A percentile compares a stretch with the other conserved stretches of the same genome.
Conservation (phyloP, 2,888 invertebrate genomes). For the Oxyscelio sp. region DNA sequence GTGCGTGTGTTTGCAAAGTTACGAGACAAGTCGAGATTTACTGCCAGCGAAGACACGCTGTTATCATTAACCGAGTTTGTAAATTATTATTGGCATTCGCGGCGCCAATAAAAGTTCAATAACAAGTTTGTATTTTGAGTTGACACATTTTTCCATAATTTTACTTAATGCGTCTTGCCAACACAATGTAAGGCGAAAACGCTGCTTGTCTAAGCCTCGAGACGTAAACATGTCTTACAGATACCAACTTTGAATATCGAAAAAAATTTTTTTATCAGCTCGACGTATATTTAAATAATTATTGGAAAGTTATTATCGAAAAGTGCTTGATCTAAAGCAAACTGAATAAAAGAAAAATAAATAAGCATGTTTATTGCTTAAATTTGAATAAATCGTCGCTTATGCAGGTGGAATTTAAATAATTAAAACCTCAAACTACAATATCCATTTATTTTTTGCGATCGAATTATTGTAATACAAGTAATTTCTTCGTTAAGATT, state of each 20-base stretch:
- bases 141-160: slow-evolving; percentile 58
- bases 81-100: slow-evolving; percentile 60
- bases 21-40: slow-evolving; percentile 66
- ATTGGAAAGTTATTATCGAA: slow-evolving; percentile 22
- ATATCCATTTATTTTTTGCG: background rate
- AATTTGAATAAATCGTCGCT: slow-evolving; percentile 16
- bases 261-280: slow-evolving; percentile 12
- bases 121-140: slow-evolving; percentile 59
- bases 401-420: background rate
- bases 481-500: slow-evolving; percentile 4
- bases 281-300: slow-evolving; percentile 22
- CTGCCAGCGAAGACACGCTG: slow-evolving; percentile 54
- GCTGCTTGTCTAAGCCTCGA: slow-evolving; percentile 8
- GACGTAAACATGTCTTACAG: background rate
- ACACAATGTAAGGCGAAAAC: slow-evolving; percentile 33
- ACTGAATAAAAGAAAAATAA: slow-evolving; percentile 42
- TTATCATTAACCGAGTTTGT: slow-evolving; percentile 70
- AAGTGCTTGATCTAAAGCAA: slow-evolving; percentile 17
- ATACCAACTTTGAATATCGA: slow-evolving; percentile 39
- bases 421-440: background rate
- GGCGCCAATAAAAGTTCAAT: slow-evolving; percentile 55
- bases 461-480: background rate
- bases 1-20: slow-evolving; percentile 55
- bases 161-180: slow-evolving; percentile 30
- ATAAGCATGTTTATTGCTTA: slow-evolving; percentile 25